Conservation (phyloP, 2,888 invertebrate genomes). For the Leptinotarsa tumamoca region DNA sequence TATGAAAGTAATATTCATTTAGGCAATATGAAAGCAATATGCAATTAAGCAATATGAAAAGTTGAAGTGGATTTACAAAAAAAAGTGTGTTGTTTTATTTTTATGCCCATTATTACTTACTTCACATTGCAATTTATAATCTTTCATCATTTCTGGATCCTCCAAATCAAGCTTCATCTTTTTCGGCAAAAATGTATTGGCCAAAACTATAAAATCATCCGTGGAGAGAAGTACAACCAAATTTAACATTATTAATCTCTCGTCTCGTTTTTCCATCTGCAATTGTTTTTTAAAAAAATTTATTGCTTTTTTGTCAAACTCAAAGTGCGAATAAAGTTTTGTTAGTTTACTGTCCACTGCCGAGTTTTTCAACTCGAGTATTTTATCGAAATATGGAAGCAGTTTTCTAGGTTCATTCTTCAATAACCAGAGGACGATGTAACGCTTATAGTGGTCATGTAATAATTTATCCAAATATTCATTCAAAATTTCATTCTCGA, state of each 20-base stretch:
- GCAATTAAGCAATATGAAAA: too few species aligned
- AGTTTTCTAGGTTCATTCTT: constrained; percentile 40
- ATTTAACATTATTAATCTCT: constrained; percentile 26
- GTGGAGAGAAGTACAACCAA: constrained; percentile 42
- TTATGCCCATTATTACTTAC: constrained; percentile 10
- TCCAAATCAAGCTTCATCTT: constrained; percentile 44
- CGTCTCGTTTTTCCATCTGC: neutral
- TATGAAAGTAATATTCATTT: too few species aligned
- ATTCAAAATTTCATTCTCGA: constrained; percentile 37
- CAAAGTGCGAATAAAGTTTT: constrained; percentile 41
- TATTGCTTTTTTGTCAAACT: constrained; percentile 38
- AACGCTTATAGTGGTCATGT: neutral
- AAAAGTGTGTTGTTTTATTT: too few species aligned
- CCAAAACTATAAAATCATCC: constrained; percentile 41
- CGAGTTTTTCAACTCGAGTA: constrained; percentile 20
- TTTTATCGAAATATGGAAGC: constrained; percentile 36
- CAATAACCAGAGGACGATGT: constrained; percentile 32
- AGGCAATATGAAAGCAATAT: too few species aligned
- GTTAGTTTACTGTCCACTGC: constrained; percentile 22
- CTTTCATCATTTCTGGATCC: constrained; percentile 39
- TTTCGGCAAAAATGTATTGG: constrained; percentile 43
- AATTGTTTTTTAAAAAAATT: constrained; percentile 29
- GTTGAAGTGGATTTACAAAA: too few species aligned
- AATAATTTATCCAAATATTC: constrained; percentile 33
- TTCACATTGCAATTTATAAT: constrained; percentile 46